Conservation (phyloP, 35 echinoderm and acorn worm species). For the Lytechinus variegatus region DNA sequence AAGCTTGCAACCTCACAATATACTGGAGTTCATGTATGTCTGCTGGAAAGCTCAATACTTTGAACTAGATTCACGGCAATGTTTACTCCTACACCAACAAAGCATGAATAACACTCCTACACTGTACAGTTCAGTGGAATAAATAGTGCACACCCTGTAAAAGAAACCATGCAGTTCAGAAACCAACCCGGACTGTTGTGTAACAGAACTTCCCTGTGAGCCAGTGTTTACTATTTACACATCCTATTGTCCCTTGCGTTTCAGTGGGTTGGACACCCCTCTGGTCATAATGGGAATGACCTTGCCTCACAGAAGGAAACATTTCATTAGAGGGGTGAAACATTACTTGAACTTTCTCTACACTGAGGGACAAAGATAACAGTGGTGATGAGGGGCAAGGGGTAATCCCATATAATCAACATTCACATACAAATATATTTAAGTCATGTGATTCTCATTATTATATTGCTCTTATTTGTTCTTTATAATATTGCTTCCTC, state of each 20-base stretch:
- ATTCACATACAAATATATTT: too few relatives aligned
- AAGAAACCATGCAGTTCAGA: background rate
- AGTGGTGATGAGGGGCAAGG: background rate
- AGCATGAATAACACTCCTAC: background rate
- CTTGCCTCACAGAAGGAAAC: background rate
- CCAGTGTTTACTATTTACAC: background rate
- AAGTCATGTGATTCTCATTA: too few relatives aligned
- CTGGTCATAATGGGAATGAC: background rate
- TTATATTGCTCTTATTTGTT: too few relatives aligned
- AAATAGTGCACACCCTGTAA: background rate
- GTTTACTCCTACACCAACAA: background rate
- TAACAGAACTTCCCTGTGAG: background rate
- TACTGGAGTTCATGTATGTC: background rate
- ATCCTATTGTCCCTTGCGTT: background rate
- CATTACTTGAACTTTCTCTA: background rate
- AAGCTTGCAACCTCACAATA: background rate
- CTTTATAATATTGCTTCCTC: too few relatives aligned
- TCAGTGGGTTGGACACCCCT: background rate
- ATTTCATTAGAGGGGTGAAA: slow-evolving; percentile 12
- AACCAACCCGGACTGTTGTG: background rate
- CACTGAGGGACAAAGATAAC: background rate
- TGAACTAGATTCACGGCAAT: background rate
- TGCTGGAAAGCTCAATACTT: background rate
- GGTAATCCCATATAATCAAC: too few relatives aligned
- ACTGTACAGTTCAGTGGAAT: background rate